A percentile compares a stretch with the other conserved stretches of the same genome.
phyloP scores from a whole-genome alignment of 1,140 invertebrate species.

The Drosophila mayri region DNA sequence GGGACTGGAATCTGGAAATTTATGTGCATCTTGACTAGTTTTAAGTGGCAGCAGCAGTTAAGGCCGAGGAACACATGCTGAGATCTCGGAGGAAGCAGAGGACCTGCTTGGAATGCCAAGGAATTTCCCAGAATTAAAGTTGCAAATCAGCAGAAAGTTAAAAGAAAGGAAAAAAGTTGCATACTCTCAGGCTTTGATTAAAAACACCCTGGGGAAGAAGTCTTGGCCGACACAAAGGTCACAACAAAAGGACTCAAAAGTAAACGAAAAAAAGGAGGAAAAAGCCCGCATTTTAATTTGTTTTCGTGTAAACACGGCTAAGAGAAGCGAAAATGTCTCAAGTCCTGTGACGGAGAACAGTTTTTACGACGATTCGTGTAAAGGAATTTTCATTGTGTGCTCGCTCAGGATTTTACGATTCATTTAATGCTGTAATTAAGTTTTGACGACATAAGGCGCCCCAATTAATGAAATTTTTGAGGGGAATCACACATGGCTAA shows the following conservation, averaged over 20 bases:
- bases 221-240: slow-evolving; percentile 31
- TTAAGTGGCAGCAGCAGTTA: slow-evolving; percentile 54
- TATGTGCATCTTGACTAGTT: slow-evolving; percentile 60
- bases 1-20: slow-evolving; percentile 33
- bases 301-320: slow-evolving; percentile 23
- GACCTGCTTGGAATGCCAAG: slow-evolving; percentile 5
- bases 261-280: slow-evolving; percentile 14
- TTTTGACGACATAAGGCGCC: slow-evolving; percentile 18
- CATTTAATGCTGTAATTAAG: slow-evolving; percentile 65
- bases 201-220: slow-evolving; percentile 38
- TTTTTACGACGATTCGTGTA: slow-evolving; percentile 49
- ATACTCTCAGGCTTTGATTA: slow-evolving; percentile 59
- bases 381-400: slow-evolving; percentile 45
- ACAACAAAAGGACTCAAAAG: slow-evolving; percentile 1
- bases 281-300: slow-evolving; percentile 52
- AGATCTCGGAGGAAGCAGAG: slow-evolving; percentile 8
- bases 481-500: slow-evolving; percentile 53
- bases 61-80: slow-evolving; percentile 52
- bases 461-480: slow-evolving; percentile 53
- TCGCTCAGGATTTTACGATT: slow-evolving; percentile 33
- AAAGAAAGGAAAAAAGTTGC: slow-evolving; percentile 32
- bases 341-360: slow-evolving; percentile 20
- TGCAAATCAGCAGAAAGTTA: slow-evolving; percentile 38
- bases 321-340: slow-evolving; percentile 9
- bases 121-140: slow-evolving; percentile 48